A percentile compares a stretch with the other conserved stretches of the same genome.
phyloP scores from a whole-genome alignment of 2,888 invertebrate genomes.

The Merodon equestris region DNA sequence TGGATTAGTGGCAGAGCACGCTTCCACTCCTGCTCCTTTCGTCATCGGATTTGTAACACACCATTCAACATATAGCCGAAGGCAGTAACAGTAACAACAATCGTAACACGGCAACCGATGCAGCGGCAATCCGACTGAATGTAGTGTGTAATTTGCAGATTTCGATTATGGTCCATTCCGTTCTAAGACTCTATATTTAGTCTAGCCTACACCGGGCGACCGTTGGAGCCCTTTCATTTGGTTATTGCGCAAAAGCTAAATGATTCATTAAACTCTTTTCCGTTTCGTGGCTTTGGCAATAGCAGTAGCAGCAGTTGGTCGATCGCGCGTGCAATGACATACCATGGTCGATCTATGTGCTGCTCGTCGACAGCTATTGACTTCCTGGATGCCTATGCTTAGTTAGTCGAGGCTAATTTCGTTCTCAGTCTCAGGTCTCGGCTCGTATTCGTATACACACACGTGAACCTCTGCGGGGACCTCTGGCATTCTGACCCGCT shows the following conservation, averaged over 20 bases:
- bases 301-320: not conserved
- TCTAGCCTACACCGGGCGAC: conserved; percentile 12
- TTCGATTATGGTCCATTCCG: conserved; percentile 65
- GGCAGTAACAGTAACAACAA: conserved; percentile 24
- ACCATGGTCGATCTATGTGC: not conserved
- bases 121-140: conserved; percentile 43
- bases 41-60: not conserved
- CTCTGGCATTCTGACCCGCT: conserved; percentile 60
- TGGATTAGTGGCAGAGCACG: conserved; percentile 45
- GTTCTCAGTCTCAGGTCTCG: not conserved
- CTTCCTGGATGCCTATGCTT: conserved; percentile 50
- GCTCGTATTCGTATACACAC: conserved; percentile 51
- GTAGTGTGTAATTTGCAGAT: conserved; percentile 61
- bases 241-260: conserved; percentile 60
- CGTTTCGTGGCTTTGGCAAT: too few relatives aligned
- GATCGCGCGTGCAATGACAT: not conserved
- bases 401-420: conserved; percentile 17
- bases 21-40: conserved; percentile 17
- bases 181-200: conserved; percentile 60
- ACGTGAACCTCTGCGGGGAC: conserved; percentile 62
- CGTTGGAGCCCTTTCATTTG: conserved; percentile 64
- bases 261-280: conserved; percentile 56
- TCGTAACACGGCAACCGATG: conserved; percentile 19
- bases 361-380: conserved; percentile 32
- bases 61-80: too few relatives aligned